Percentiles rank a stretch among this genome's conserved stretches.
phyloP scores from a whole-genome alignment of 2,113 vertebrate species.

The Caloenas nicobarica region DNA sequence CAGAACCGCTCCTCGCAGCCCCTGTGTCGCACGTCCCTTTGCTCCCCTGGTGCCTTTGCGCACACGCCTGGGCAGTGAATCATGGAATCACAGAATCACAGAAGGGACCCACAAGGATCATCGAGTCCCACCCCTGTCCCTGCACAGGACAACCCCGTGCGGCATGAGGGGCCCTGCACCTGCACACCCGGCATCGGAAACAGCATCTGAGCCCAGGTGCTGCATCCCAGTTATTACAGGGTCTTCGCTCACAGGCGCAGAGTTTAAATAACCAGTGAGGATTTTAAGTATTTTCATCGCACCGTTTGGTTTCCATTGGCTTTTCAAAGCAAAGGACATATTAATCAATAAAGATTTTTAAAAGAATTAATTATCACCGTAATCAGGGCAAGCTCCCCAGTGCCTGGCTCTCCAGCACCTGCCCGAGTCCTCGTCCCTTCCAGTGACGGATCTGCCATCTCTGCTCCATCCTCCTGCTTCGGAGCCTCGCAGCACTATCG shows the following conservation, averaged over 20 bases:
- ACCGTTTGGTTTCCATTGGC: neutral
- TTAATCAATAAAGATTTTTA: constrained; percentile 74
- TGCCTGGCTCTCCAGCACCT: neutral
- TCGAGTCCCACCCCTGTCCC: too few species aligned
- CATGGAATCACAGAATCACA: too few species aligned
- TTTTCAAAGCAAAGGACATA: constrained; percentile 62
- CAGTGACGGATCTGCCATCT: neutral
- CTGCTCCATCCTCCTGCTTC: neutral
- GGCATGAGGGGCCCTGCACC: neutral
- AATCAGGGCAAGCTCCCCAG: constrained; percentile 53
- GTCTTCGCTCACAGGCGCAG: neutral
- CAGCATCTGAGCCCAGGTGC: constrained; percentile 22
- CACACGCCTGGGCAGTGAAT: too few species aligned
- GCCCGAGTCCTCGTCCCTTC: neutral
- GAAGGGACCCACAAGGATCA: too few species aligned
- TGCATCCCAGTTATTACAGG: constrained; percentile 37
- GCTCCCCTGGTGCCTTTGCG: too few species aligned
- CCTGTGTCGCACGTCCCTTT: accelerated
- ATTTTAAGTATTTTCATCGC: neutral
- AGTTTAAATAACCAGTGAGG: constrained; percentile 47
- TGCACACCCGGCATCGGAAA: neutral
- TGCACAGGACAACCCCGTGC: too few species aligned
- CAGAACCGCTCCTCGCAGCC: neutral
- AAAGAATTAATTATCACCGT: constrained; percentile 75
- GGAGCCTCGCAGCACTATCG: constrained; percentile 7